Evolutionary conservation across 2,113 vertebrate genomes (phyloP), one percentile per base, ranked within the genome.

Genomic region (Neolamprologus hecqui): DNA sequence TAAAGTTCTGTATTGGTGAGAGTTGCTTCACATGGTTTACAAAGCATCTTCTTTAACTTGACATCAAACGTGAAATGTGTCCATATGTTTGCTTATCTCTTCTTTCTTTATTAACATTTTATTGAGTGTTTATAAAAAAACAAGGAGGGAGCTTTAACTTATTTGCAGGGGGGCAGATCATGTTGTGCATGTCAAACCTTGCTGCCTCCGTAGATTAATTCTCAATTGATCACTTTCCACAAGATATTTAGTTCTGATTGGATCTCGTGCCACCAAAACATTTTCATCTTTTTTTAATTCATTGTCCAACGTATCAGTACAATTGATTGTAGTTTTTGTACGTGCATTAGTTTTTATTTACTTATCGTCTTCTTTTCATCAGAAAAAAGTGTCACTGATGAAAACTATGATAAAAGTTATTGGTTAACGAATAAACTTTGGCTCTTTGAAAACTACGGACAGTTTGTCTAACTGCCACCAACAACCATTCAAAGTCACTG

Each of bases 171-270:
- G 31, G 10, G 6, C 2, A 65, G 60, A 3, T 65, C 60, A 65
- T 35, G 0, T 7, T 65, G 17, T 3, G 31, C 17, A 35, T n/a
- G 60, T 3, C 31, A 0, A 65, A 3, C 33, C 33, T 65, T 65
- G 0, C 10, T 65, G 33, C 60, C 17, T 2, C 60, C 0, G 0
- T 37, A 65, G 19, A 65, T 12, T 65, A 13, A 7, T 37, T 65
- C 60, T n/a, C 0, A 65, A 37, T 65, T 37, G 33, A 65, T 65
- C 19, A 65, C 60, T 65, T 65, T 4, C 4, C 4, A 65, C 10
- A 35, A 65, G 17, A 2, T 65, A 65, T 12, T 65, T 12, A 65
- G 60, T 37, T 65, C 60, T 65, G 60, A 65, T 35, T 65, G 9
- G 60, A 7, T 35, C 17, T 65, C 0, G 1, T 63, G 31, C 0